phyloP scores from a whole-genome alignment of 2,888 invertebrate genomes.

The Eristalinus sepulchralis region DNA sequence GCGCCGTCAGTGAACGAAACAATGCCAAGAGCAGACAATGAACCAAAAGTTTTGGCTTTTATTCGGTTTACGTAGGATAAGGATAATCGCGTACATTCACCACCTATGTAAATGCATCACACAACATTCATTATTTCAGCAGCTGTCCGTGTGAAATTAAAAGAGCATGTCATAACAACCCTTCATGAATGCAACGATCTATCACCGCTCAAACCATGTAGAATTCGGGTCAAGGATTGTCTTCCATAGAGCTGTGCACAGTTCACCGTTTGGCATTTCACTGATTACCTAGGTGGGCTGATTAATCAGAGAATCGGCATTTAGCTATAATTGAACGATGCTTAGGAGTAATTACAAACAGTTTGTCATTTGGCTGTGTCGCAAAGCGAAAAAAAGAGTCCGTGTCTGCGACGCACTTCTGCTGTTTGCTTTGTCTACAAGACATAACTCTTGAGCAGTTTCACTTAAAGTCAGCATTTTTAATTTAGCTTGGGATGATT shows the following conservation, averaged over 20 bases:
- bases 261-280: constrained; percentile 61
- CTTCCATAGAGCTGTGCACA: constrained; percentile 7
- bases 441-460: constrained; percentile 56
- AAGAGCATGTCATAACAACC: constrained; percentile 18
- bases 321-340: constrained; percentile 61
- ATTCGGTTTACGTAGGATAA: neutral
- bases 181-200: constrained; percentile 12
- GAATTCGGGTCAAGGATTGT: constrained; percentile 62
- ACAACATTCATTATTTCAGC: neutral
- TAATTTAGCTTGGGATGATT: constrained; percentile 48
- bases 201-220: constrained; percentile 31
- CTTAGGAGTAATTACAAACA: constrained; percentile 63
- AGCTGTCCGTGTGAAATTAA: neutral
- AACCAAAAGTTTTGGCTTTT: constrained; percentile 1
- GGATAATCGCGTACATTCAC: neutral
- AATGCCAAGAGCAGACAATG: constrained; percentile 54
- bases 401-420: neutral
- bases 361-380: constrained; percentile 44
- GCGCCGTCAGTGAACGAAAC: neutral
- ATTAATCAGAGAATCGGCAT: constrained; percentile 64
- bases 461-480: constrained; percentile 42
- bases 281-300: constrained; percentile 61
- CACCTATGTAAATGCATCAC: neutral
- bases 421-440: constrained; percentile 51
- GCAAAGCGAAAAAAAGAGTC: constrained; percentile 35